Conservation (phyloP, 2,113 vertebrate genomes). For the Origma solitaria region DNA sequence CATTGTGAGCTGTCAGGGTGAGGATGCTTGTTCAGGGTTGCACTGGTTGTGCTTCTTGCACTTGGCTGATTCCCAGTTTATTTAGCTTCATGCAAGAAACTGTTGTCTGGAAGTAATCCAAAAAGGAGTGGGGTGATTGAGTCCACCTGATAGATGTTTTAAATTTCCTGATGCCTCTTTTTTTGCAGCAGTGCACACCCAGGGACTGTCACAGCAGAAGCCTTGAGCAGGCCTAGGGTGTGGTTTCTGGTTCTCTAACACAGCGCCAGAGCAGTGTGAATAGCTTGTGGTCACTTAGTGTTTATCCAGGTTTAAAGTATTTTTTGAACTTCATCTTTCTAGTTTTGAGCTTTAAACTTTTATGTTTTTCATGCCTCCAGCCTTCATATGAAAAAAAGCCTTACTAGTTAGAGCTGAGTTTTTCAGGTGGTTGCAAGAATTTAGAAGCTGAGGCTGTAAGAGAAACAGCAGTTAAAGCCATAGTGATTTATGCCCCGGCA, state of each 20-base stretch:
- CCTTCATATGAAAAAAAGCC: not conserved
- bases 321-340: not conserved
- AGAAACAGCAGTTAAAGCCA: not conserved
- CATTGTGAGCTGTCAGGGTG: not conserved
- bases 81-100: not conserved
- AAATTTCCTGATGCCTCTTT: not conserved
- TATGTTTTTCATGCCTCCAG: not conserved
- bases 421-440: not conserved
- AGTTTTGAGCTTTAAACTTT: not conserved
- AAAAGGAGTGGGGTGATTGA: not conserved
- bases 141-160: fast-evolving
- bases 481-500: not conserved
- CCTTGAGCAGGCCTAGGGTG: not conserved
- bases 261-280: not conserved
- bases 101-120: not conserved
- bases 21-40: not conserved
- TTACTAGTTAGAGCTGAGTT: not conserved
- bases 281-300: not conserved
- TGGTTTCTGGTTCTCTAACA: not conserved
- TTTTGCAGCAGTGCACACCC: not conserved
- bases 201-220: not conserved
- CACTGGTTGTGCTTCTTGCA: not conserved
- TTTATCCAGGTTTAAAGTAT: not conserved
- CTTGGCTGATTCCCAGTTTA: not conserved
- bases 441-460: not conserved